Base-by-base conservation (phyloP, 2,797 vertebrate species). In the Hyperoplus immaculatus region DNA sequence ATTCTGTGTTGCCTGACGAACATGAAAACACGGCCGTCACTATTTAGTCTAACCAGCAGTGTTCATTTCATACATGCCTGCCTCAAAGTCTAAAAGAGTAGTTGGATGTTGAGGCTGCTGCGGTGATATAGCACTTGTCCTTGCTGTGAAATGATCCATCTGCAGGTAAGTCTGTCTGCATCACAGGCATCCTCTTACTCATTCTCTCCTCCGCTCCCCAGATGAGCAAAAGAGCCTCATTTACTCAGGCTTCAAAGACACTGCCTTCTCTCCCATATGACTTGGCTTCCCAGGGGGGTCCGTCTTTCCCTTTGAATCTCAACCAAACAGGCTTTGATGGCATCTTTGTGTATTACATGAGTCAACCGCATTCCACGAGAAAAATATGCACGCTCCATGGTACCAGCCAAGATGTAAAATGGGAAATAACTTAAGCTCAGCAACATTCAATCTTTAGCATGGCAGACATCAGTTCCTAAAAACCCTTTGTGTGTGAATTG, bases 161-260 rank as follows among this genome's bases (percentile, higher is more conserved):
- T 91, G 89, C 90, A 93, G 93, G 92, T 93, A 90, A 70, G 82
- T 78, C 86, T 85, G 76, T 73, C 69, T 86, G 82, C 85, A 83
- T 88, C 92, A 83, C 86, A 92, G 72, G 76, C 86, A 80, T 88
- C 91, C 65, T 88, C 78, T 88, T 68, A 46, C 82, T 87, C 69
- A 74, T 85, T 90, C 81, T 85, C 84, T 86, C 68, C 73, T 84
- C 79, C 78, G 64, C 81, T 89, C 84, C 86, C 87, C 72, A 89
- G 80, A 91, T 88, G 90, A 92, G 92, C 86, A 65, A 93, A 93
- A 89, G 93, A 49, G 71, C 89, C 93, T 94, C 84, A 93, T 94
- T 94, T 94, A 92, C 87, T 92, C 85, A 82, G 70, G 89, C 94
- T 93, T 94, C 92, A 94, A 93, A 94, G 90, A 74, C 90, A 56